Conservation (phyloP, 1,140 invertebrate genomes). For the Ooceraea biroi region DNA sequence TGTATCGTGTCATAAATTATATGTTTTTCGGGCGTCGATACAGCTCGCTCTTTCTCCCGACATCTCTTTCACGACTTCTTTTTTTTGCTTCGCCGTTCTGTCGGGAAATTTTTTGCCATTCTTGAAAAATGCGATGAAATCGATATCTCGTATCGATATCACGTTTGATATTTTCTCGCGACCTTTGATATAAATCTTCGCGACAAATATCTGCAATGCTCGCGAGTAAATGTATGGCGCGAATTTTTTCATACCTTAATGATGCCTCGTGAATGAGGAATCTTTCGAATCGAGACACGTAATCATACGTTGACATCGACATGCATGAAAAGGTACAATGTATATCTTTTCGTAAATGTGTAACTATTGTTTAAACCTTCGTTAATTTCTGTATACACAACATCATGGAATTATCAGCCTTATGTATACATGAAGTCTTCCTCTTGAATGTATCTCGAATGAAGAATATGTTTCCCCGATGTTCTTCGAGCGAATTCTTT, state of each 20-base stretch:
- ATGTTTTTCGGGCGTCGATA: slow-evolving; percentile 39
- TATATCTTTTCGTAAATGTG: neutral
- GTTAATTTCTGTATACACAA: neutral
- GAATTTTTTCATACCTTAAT: neutral
- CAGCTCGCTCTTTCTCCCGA: slow-evolving; percentile 27
- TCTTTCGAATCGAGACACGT: neutral
- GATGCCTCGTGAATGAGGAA: neutral
- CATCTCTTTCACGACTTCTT: slow-evolving; percentile 20
- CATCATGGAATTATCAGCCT: neutral
- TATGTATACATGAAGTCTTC: neutral
- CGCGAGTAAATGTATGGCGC: neutral
- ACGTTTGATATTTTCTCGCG: slow-evolving; percentile 47
- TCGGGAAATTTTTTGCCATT: slow-evolving; percentile 31
- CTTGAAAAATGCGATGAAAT: slow-evolving; percentile 67
- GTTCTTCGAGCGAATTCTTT: neutral
- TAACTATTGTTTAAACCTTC: neutral
- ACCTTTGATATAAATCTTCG: slow-evolving; percentile 61
- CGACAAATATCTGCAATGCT: slow-evolving; percentile 24
- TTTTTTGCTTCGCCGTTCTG: neutral
- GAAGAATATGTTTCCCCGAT: neutral
- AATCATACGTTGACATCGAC: neutral
- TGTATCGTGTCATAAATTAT: slow-evolving; percentile 70
- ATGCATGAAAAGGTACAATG: neutral
- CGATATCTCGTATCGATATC: slow-evolving; percentile 55
- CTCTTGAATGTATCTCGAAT: too few relatives aligned